Conservation (phyloP, 1,140 invertebrate genomes). For the Bombus vancouverensis region DNA sequence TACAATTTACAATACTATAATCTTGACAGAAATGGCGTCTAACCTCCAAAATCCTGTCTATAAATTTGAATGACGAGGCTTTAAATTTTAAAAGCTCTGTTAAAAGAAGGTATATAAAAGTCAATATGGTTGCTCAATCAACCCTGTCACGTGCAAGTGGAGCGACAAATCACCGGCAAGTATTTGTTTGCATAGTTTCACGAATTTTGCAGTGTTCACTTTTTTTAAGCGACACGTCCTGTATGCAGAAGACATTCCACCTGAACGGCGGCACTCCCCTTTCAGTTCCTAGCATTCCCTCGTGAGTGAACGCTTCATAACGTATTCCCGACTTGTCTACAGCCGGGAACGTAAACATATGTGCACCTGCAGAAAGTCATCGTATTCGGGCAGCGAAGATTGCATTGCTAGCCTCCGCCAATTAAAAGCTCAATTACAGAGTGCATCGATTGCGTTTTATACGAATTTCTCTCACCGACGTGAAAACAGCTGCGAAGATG, state of each 20-base stretch:
- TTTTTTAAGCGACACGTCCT: background rate
- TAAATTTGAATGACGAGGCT: background rate
- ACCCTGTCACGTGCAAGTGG: background rate
- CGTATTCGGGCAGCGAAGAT: conserved; percentile 22
- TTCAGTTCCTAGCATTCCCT: conserved; percentile 35
- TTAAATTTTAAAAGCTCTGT: background rate
- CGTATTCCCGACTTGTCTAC: conserved; percentile 41
- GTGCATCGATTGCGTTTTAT: conserved; percentile 6
- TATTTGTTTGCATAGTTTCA: conserved; percentile 40
- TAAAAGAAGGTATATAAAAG: background rate
- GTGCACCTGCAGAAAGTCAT: conserved; percentile 50
- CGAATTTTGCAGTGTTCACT: conserved; percentile 23
- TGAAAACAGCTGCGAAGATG: conserved; percentile 33
- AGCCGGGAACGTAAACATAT: conserved; percentile 43
- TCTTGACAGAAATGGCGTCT: background rate
- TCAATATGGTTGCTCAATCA: too few species aligned
- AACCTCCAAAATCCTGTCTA: background rate
- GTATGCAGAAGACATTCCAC: conserved; percentile 34
- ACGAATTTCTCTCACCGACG: background rate
- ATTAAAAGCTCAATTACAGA: conserved; percentile 34
- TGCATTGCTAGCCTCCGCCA: conserved; percentile 34
- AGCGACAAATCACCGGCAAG: background rate
- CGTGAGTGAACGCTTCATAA: conserved; percentile 15
- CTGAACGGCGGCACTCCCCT: conserved; percentile 29
- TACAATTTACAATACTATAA: background rate